A percentile compares a stretch with the other conserved stretches of the same genome.
Evolutionary conservation across 2,113 vertebrate genomes (phyloP).

Genomic region (Chlamydotis undulata): DNA sequence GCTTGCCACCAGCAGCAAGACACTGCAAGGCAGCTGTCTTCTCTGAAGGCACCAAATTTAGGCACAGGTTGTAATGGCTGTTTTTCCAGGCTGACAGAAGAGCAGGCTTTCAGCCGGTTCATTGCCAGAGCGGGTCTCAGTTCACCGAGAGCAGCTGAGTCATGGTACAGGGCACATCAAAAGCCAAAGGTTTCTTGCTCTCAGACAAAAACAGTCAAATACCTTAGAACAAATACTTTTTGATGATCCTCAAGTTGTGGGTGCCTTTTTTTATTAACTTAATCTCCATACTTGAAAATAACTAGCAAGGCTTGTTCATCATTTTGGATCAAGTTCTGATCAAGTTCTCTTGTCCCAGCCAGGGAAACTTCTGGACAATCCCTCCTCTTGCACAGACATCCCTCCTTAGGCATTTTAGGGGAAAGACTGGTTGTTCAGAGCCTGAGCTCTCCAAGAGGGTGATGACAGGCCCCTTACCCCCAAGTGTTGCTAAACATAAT

Average conservation of each 20-base stretch:
- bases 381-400: background rate
- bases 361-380: background rate
- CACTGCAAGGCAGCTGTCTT: background rate
- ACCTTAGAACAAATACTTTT: background rate
- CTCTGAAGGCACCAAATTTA: background rate
- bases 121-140: background rate
- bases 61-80: background rate
- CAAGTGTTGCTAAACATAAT: background rate
- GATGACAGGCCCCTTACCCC: slow-evolving; percentile 24
- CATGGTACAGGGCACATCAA: background rate
- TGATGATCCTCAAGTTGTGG: background rate
- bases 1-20: background rate
- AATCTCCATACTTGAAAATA: background rate
- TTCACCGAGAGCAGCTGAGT: background rate
- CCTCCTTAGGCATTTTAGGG: background rate
- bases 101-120: fast-evolving
- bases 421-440: background rate
- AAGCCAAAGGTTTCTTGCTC: background rate
- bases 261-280: background rate
- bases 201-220: background rate
- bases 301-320: background rate
- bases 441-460: background rate
- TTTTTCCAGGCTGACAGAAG: background rate
- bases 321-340: background rate
- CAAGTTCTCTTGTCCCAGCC: background rate